Evolutionary conservation across 2,113 vertebrate genomes (phyloP).

Genomic region (Entelurus aequoreus): DNA sequence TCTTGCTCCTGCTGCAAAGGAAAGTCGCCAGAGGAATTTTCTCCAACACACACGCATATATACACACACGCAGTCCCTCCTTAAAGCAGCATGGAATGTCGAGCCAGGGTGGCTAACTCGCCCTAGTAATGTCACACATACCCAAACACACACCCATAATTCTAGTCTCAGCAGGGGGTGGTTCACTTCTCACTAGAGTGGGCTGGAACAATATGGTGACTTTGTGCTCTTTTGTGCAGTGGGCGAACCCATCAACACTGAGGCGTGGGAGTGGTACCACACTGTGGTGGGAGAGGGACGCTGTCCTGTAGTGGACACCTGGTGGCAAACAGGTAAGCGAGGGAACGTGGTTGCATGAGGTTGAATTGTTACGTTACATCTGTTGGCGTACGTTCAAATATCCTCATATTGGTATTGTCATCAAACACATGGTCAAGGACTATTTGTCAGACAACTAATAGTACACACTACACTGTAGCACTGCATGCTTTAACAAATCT

Average conservation of each 20-base stretch:
- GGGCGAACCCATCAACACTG: conserved; percentile 69
- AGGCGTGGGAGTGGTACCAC: conserved; percentile 72
- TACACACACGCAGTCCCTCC: background rate
- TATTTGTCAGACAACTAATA: too few relatives aligned
- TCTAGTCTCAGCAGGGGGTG: too few relatives aligned
- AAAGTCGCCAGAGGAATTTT: background rate
- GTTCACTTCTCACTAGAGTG: too few relatives aligned
- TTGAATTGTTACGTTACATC: too few relatives aligned
- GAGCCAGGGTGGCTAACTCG: background rate
- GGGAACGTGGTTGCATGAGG: too few relatives aligned
- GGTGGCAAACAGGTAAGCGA: conserved; percentile 70
- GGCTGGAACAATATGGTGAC: too few relatives aligned
- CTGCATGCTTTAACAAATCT: too few relatives aligned
- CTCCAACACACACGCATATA: background rate
- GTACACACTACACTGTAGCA: too few relatives aligned
- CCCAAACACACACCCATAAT: background rate
- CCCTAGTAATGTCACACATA: background rate
- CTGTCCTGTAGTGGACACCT: conserved; percentile 70
- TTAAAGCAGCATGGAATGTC: background rate
- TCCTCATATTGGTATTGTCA: too few relatives aligned
- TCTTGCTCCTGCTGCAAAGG: background rate
- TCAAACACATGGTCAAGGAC: too few relatives aligned
- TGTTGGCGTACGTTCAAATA: too few relatives aligned
- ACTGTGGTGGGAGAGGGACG: conserved; percentile 58
- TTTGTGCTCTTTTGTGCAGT: conserved; percentile 42